These are phyloP conservation scores for Simalia tracyae DNA, from an alignment of 2,797 vertebrate species.

Conservation along the genomic window DNA sequence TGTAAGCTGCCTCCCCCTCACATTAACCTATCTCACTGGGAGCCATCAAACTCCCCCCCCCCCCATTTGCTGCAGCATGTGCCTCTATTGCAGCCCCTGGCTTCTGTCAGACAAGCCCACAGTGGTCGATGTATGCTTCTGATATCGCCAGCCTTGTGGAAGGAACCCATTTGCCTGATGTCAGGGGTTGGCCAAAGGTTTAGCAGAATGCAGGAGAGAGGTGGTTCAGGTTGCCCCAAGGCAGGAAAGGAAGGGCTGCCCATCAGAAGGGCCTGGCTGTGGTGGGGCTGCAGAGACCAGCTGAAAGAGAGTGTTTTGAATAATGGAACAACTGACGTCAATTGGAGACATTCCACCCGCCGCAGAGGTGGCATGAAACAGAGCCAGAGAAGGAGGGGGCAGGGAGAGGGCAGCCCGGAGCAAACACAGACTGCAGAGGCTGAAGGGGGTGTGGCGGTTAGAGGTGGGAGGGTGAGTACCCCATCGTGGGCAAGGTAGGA, in stretches of 20 bases:
- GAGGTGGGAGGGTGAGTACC: background rate
- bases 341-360: slow-evolving; percentile 51
- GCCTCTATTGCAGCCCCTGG: background rate
- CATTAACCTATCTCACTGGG: background rate
- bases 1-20: background rate
- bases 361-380: slow-evolving; percentile 26
- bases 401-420: slow-evolving; percentile 25
- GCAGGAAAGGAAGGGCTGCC: background rate
- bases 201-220: background rate
- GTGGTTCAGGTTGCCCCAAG: background rate
- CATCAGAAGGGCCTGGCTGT: background rate
- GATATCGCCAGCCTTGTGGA: background rate
- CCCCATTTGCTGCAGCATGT: background rate
- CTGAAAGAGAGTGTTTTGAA: slow-evolving; percentile 45
- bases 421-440: slow-evolving; percentile 10
- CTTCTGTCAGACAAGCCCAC: background rate
- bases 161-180: background rate
- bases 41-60: background rate
- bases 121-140: background rate
- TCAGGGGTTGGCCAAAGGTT: background rate
- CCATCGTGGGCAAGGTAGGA: background rate
- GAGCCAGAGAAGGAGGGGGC: slow-evolving; percentile 51
- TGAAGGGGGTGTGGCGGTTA: background rate
- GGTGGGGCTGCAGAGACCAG: background rate
- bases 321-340: slow-evolving; percentile 73